phyloP scores from a whole-genome alignment of 2,888 invertebrate species.

The Lasius platythorax region DNA sequence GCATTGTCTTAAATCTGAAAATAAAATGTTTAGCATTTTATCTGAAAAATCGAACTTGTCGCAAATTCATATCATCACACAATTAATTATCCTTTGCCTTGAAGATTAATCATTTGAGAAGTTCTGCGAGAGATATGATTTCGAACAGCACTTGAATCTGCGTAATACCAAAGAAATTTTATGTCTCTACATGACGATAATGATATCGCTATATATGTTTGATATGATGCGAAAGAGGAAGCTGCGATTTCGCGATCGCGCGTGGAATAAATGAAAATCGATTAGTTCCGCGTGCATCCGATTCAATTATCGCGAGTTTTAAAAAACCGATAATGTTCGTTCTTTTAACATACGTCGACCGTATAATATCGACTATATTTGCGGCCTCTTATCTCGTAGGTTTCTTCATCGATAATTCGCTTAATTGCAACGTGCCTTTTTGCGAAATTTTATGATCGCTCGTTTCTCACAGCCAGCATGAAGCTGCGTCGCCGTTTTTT shows the following conservation, averaged over 20 bases:
- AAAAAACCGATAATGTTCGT: slow-evolving; percentile 15
- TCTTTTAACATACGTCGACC: slow-evolving; percentile 39
- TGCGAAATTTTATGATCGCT: slow-evolving; percentile 30
- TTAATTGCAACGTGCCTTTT: slow-evolving; percentile 39
- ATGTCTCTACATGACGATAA: background rate
- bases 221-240: slow-evolving; percentile 4
- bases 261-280: slow-evolving; percentile 43
- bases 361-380: slow-evolving; percentile 18
- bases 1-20: background rate
- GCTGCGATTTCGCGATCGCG: slow-evolving; percentile 32
- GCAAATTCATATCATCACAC: background rate
- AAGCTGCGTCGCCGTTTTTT: slow-evolving; percentile 37
- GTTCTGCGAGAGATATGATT: background rate
- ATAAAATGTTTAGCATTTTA: background rate
- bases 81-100: background rate
- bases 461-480: background rate
- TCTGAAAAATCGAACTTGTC: background rate
- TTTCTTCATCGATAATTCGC: slow-evolving; percentile 45
- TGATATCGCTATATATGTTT: background rate
- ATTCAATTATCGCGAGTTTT: slow-evolving; percentile 3
- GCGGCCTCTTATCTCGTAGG: background rate
- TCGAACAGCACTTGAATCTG: background rate
- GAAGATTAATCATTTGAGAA: background rate
- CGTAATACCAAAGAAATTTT: background rate
- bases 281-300: slow-evolving; percentile 40